These are phyloP conservation scores for Gnathochromis pfefferi DNA, from an alignment of 2,113 vertebrate genomes.

Conservation along the genomic window DNA sequence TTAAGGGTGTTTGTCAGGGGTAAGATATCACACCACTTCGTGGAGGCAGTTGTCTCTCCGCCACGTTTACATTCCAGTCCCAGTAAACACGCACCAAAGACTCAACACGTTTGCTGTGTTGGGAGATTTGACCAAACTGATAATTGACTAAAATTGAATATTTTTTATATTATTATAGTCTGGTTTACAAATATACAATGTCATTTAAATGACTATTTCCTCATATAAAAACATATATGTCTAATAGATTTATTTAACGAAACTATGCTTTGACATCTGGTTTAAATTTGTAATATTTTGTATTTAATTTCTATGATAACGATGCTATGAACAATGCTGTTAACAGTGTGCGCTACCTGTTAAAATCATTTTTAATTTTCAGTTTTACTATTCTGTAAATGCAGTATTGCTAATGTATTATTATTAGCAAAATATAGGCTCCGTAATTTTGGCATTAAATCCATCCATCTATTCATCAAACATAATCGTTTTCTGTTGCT, in stretches of 20 bases:
- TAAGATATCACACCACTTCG: fast-evolving
- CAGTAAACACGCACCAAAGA: background rate
- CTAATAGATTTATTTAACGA: background rate
- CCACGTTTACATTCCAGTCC: background rate
- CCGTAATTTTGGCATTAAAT: background rate
- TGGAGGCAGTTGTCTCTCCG: background rate
- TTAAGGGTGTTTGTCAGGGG: background rate
- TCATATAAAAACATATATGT: background rate
- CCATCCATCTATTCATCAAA: background rate
- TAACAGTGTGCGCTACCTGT: background rate
- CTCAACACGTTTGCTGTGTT: background rate
- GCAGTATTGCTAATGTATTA: background rate
- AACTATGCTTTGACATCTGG: background rate
- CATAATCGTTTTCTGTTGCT: background rate
- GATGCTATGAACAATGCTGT: background rate
- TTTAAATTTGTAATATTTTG: background rate
- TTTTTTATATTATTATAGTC: background rate
- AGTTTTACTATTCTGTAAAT: background rate
- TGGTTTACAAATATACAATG: background rate
- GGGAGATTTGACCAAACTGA: background rate
- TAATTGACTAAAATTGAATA: background rate
- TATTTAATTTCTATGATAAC: background rate
- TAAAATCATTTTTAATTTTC: background rate
- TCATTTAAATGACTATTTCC: background rate
- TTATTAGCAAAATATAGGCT: background rate